Base-by-base conservation (phyloP, 23 tunicate genomes). In the Halocynthia aurantium region DNA sequence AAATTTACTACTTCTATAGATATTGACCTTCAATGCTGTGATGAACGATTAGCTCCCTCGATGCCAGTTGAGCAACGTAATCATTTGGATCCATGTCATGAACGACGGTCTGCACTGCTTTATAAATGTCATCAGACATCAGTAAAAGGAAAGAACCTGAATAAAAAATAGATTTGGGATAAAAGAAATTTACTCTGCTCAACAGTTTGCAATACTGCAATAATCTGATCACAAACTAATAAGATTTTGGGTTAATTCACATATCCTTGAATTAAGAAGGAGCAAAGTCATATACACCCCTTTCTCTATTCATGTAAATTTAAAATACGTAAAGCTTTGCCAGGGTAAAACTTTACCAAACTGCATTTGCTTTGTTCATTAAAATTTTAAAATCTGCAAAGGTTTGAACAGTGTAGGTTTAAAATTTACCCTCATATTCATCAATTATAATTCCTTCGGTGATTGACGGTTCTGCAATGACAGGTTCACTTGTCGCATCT, bases 111-210 rank as follows among this genome's bases (percentile, higher is more conserved):
- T 90, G 91, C 12, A 81, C 21, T 5, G 97, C 81, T 73, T 90
- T 90, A 72, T 90, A 90, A 7, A 90, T 83, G 52, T 85, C 97
- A 50, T 85, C 90, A 9, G 90, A 85, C 97, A 90, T 90, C 51
- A 90, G 77, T 21, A 85, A 83, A 11, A 90, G 69, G 54, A 90
- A 90, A 7, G 91, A 88, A 62, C 87, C 97, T 90, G 58, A 69
- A 81, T 31, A 71, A 50, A 5, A 22, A 71, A 22, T 53, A 9
- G 2, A 13, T n/a, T 58, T 15, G 63, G 63, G 63, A 1, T 58
- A 58, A 58, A n/a, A 58, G 4, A 2, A 58, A 58, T 31, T 31
- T 4, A 4, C 44, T 31, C 44, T 4, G 44, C 44, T 31, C 44
- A 31, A 31, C 44, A 31, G 1, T 31, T 31, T 31, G 44, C 44